Evolutionary conservation across 2,888 invertebrate genomes (phyloP), one percentile per base, ranked within the genome.

Genomic region (Coremacera marginata): DNA sequence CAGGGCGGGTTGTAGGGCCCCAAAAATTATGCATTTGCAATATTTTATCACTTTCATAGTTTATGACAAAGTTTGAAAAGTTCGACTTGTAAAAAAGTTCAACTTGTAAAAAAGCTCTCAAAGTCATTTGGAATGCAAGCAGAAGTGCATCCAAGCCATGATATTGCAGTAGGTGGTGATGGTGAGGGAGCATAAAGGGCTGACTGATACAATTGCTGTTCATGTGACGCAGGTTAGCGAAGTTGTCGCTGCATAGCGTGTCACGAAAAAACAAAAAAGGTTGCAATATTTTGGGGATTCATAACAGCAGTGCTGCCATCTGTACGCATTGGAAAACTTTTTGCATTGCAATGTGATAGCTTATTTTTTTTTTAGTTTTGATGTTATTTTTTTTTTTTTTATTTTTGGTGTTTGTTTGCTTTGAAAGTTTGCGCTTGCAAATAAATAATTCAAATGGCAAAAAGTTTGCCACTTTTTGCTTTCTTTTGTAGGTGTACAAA

Each of bases 11-110:
- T 8, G 31, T 3, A 52, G 44, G 44, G 14, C 44, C 14, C 44
- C 44, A 44, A 44, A 52, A 57, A n/a, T 11, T 52, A 74, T 74
- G 70, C 63, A 49, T 74, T 74, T 67, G 52, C 27, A 63, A 74
- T 74, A 74, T 70, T 63, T 74, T 70, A 74, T 57, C 76, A 70
- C 65, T 72, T 75, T 49, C 37, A 62, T 67, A 67, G 49, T 78
- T 78, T 78, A 73, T 74, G 70, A 70, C 60, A 70, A 73, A 74
- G 70, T 73, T 76, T 76, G 73, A 73, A 78, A 78, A 78, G 73
- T 78, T 78, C 76, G 73, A 78, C 76, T 76, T 78, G 72, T 73
- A 57, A 55, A 67, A 74, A 73, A 73, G 73, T 67, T 65, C 52
- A 27, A 78, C 76, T 76, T 78, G 72, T 73, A 57, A 55, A 67